phyloP scores from a whole-genome alignment of 2,113 vertebrate species.

The Cebidichthys violaceus region DNA sequence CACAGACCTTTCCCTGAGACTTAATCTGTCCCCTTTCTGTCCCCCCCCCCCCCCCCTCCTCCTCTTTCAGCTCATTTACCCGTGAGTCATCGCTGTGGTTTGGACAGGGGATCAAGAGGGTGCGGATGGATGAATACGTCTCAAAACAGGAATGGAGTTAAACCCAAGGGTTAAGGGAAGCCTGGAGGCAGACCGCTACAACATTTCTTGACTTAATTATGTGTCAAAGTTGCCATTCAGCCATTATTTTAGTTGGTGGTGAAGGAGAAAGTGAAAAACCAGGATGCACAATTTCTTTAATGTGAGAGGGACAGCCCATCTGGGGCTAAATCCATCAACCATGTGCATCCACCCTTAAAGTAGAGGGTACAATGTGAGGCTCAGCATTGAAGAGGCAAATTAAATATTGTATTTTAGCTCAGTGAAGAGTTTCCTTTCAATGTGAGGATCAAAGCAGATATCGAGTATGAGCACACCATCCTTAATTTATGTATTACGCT shows the following conservation, averaged over 20 bases:
- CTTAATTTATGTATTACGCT: background rate
- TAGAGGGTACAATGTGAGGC: conserved; percentile 14
- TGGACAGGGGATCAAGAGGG: conserved; percentile 73
- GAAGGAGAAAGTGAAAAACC: conserved; percentile 54
- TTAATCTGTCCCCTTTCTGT: conserved; percentile 64
- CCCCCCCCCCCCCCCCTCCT: conserved; percentile 20
- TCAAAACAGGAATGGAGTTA: conserved; percentile 62
- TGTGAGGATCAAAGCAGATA: background rate
- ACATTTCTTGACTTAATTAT: conserved; percentile 60
- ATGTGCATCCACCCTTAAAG: conserved; percentile 31
- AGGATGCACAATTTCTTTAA: conserved; percentile 26
- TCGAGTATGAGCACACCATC: background rate
- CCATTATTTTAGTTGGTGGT: conserved; percentile 29
- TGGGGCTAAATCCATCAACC: conserved; percentile 37
- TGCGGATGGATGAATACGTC: conserved; percentile 60
- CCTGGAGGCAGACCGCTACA: conserved; percentile 57
- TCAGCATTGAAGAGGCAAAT: conserved; percentile 13
- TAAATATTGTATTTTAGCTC: conserved; percentile 11
- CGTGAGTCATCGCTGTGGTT: conserved; percentile 79
- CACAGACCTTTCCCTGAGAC: conserved; percentile 65
- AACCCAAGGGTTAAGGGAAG: conserved; percentile 62
- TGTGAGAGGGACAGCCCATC: background rate
- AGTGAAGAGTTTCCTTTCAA: conserved; percentile 21
- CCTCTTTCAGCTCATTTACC: conserved; percentile 70
- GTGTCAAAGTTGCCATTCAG: conserved; percentile 54